Evolutionary conservation across 2,113 vertebrate species (phyloP).

Genomic region (Calidris pugnax): DNA sequence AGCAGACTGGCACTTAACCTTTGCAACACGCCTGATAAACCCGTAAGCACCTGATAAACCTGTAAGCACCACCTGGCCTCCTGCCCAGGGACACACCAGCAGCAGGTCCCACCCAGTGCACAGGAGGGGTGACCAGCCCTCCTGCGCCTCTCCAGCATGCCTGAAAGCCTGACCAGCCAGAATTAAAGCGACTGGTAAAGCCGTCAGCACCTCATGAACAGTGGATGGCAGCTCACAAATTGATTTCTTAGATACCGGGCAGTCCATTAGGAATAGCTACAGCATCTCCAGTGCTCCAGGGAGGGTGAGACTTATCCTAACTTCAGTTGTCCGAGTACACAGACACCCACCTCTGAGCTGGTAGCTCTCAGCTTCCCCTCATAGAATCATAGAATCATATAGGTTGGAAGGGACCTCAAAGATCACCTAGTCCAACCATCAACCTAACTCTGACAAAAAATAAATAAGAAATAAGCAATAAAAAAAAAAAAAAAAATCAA

Average conservation of each 20-base stretch:
- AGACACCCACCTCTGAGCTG: not conserved
- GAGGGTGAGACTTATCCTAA: not conserved
- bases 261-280: not conserved
- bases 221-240: not conserved
- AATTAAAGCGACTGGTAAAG: not conserved
- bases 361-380: not conserved
- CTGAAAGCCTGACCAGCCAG: accelerated
- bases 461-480: too few relatives aligned
- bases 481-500: too few relatives aligned
- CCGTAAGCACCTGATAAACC: too few relatives aligned
- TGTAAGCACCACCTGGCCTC: not conserved
- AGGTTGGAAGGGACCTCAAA: too few relatives aligned
- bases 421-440: too few relatives aligned
- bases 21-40: not conserved
- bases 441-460: too few relatives aligned
- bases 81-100: accelerated
- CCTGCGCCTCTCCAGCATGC: accelerated
- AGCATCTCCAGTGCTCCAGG: not conserved
- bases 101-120: not conserved
- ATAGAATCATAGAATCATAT: too few relatives aligned
- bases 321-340: not conserved
- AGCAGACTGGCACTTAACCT: not conserved
- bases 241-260: not conserved
- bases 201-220: not conserved
- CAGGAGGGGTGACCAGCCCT: not conserved